Evolutionary conservation across 2,888 invertebrate genomes (phyloP).

Genomic region (Drosophila koepferae): DNA sequence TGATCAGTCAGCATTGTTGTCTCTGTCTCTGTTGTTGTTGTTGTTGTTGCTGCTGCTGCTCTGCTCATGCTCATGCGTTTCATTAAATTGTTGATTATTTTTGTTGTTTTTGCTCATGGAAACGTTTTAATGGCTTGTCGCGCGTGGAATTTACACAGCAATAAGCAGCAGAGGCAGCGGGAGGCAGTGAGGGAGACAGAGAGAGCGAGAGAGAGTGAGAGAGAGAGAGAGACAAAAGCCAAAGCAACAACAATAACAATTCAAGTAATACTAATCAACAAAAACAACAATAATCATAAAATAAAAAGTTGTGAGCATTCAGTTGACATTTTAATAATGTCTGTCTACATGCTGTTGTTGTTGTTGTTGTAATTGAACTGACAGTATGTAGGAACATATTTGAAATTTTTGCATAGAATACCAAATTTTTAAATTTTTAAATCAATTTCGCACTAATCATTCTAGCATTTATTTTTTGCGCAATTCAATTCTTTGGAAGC

Average conservation of each 20-base stretch:
- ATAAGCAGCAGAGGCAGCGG: slow-evolving; percentile 3
- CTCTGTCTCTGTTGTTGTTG: slow-evolving; percentile 14
- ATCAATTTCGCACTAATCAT: slow-evolving; percentile 10
- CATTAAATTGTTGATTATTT: slow-evolving; percentile 62
- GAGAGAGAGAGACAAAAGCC: slow-evolving; percentile 23
- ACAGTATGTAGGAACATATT: slow-evolving; percentile 25
- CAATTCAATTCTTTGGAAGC: slow-evolving; percentile 1
- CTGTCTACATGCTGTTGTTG: slow-evolving; percentile 16
- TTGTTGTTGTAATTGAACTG: slow-evolving; percentile 10
- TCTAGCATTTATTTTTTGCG: slow-evolving; percentile 29
- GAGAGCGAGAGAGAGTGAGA: background rate
- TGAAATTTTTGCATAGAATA: slow-evolving; percentile 10
- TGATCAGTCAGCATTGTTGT: slow-evolving; percentile 45
- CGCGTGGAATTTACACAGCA: slow-evolving; percentile 74
- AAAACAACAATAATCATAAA: slow-evolving; percentile 50
- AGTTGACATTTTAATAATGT: slow-evolving; percentile 76
- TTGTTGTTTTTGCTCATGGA: slow-evolving; percentile 41
- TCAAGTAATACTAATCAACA: slow-evolving; percentile 31
- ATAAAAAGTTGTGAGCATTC: slow-evolving; percentile 55
- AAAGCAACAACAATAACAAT: slow-evolving; percentile 19
- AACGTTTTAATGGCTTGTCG: slow-evolving; percentile 77
- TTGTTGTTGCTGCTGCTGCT: slow-evolving; percentile 26
- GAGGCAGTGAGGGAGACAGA: too few species aligned
- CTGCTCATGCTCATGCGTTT: slow-evolving; percentile 51
- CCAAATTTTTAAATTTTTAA: slow-evolving; percentile 15